These are phyloP conservation scores for Romanogobio albipinnatus DNA, from an alignment of 2,113 vertebrate species.

Conservation along the genomic window DNA sequence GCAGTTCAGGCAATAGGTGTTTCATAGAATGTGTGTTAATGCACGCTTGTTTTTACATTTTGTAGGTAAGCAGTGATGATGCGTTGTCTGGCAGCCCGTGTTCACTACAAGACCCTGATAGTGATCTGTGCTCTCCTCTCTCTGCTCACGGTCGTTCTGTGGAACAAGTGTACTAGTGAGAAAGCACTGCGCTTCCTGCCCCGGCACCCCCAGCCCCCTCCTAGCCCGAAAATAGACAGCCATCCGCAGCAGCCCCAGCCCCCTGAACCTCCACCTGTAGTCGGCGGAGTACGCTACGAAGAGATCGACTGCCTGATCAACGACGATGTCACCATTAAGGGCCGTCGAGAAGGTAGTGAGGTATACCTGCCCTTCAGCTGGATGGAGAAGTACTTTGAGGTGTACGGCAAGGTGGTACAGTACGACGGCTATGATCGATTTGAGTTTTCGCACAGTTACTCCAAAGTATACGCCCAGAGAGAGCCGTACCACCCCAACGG, in stretches of 20 bases:
- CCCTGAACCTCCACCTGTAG: conserved; percentile 84
- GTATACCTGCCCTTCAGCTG: conserved; percentile 94
- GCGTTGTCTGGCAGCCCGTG: conserved; percentile 96
- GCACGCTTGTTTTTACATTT: conserved; percentile 14
- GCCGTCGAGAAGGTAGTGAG: conserved; percentile 86
- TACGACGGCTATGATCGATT: conserved; percentile 92
- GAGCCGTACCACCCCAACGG: conserved; percentile 92
- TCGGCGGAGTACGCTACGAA: conserved; percentile 82
- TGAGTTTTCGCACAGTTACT: conserved; percentile 98
- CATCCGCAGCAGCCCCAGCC: conserved; percentile 80
- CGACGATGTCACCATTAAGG: conserved; percentile 89
- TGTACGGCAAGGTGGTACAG: conserved; percentile 90
- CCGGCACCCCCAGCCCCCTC: conserved; percentile 60
- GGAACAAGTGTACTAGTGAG: conserved; percentile 91
- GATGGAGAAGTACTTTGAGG: conserved; percentile 97
- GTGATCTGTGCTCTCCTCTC: conserved; percentile 92
- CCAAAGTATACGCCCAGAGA: conserved; percentile 92
- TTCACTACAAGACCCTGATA: conserved; percentile 97
- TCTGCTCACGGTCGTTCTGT: conserved; percentile 88
- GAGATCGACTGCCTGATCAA: conserved; percentile 98
- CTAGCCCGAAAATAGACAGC: conserved; percentile 75
- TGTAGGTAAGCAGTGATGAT: conserved; percentile 89
- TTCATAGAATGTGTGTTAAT: not conserved
- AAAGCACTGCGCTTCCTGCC: conserved; percentile 71
- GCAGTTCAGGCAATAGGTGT: not conserved